Conservation (phyloP, 2,888 invertebrate species). For the Ferdinandea cuprea region DNA sequence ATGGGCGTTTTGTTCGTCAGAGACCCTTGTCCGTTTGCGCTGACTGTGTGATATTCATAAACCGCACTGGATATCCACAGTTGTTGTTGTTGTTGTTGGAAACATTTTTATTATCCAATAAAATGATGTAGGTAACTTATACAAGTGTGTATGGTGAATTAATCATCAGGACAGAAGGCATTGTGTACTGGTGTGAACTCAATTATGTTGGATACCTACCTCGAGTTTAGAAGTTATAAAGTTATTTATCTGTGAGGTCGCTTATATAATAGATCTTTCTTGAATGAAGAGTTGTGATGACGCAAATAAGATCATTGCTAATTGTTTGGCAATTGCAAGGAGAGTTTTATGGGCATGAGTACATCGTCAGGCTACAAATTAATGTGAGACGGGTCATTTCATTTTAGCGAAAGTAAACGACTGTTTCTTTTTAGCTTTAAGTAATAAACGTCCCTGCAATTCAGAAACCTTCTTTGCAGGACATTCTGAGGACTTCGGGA, state of each 20-base stretch:
- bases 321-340: conserved; percentile 9
- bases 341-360: not conserved
- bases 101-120: conserved; percentile 60
- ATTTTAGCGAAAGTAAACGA: no score
- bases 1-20: conserved; percentile 63
- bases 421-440: no score
- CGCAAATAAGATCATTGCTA: conserved; percentile 18
- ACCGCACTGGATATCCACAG: conserved; percentile 35
- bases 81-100: conserved; percentile 38
- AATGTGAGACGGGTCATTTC: no score
- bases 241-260: conserved; percentile 17
- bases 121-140: conserved; percentile 23
- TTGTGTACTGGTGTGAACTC: conserved; percentile 56
- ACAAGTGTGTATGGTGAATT: conserved; percentile 14
- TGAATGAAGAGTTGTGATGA: conserved; percentile 16
- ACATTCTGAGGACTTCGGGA: no score
- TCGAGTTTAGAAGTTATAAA: conserved; percentile 24
- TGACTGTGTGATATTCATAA: conserved; percentile 41
- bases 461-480: no score
- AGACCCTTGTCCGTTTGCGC: conserved; percentile 58
- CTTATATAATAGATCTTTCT: conserved; percentile 20
- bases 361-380: no score
- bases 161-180: conserved; percentile 51
- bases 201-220: conserved; percentile 50
- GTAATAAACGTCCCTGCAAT: no score